These are phyloP conservation scores for Hypolimnas misippus DNA, from an alignment of 2,888 invertebrate genomes.

Conservation along the genomic window DNA sequence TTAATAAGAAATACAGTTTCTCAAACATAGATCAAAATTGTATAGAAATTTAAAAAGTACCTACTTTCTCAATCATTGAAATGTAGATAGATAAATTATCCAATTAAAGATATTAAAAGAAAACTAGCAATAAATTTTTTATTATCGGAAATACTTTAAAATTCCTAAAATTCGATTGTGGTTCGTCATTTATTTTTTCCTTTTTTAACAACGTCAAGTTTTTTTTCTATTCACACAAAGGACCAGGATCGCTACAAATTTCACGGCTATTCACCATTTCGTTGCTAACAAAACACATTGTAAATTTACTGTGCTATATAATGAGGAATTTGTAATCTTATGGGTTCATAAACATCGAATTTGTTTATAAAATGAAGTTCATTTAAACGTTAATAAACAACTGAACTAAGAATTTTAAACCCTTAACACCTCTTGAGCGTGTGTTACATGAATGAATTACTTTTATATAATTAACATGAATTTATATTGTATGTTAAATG, in stretches of 20 bases:
- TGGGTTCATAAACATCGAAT: conserved; percentile 34
- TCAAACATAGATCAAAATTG: no score
- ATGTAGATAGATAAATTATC: no score
- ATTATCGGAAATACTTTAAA: no score
- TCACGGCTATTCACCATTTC: conserved; percentile 26
- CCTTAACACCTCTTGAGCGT: no score
- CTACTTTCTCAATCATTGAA: no score
- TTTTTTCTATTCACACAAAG: conserved; percentile 1
- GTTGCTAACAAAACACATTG: conserved; percentile 26
- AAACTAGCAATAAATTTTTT: no score
- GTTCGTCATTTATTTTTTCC: not conserved
- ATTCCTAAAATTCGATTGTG: not conserved
- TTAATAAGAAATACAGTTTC: no score
- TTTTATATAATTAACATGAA: no score
- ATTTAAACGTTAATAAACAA: conserved; percentile 20
- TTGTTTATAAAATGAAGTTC: conserved; percentile 35
- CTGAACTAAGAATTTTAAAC: conserved; percentile 13
- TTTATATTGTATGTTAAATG: no score
- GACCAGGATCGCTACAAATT: conserved; percentile 22
- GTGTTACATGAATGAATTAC: no score
- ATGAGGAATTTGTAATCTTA: conserved; percentile 34
- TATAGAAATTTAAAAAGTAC: no score
- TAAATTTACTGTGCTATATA: conserved; percentile 30
- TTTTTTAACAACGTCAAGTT: not conserved
- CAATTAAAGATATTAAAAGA: no score